These are phyloP conservation scores for Coreius guichenoti DNA, from an alignment of 2,797 vertebrate genomes.

Conservation along the genomic window DNA sequence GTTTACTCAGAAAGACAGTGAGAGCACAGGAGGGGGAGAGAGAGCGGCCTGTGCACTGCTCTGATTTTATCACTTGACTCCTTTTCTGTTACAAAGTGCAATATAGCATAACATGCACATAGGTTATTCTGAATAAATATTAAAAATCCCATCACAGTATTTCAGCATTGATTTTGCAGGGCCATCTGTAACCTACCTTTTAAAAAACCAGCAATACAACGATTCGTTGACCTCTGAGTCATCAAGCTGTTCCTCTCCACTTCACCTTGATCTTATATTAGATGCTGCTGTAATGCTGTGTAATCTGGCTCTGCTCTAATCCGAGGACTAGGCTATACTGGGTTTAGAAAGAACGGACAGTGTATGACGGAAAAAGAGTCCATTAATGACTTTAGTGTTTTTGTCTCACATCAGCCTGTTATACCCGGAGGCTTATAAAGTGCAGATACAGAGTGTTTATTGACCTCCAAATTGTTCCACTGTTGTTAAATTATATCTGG, in stretches of 20 bases:
- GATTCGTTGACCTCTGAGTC: not conserved
- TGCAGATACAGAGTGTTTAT: not conserved
- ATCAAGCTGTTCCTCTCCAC: slow-evolving; percentile 2
- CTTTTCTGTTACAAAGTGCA: not conserved
- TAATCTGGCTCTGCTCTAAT: slow-evolving; percentile 54
- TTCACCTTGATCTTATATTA: slow-evolving; percentile 44
- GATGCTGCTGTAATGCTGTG: slow-evolving; percentile 38
- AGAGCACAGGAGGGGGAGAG: slow-evolving; percentile 12
- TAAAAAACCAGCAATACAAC: not conserved
- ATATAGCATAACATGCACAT: not conserved
- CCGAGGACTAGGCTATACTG: slow-evolving; percentile 1
- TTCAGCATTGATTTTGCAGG: not conserved
- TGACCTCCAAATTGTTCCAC: not conserved
- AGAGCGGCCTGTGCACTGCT: not conserved
- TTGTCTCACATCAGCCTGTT: not conserved
- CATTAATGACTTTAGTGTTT: not conserved
- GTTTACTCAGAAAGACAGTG: slow-evolving; percentile 31
- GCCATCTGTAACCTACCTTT: not conserved
- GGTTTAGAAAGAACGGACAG: not conserved
- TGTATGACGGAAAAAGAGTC: not conserved
- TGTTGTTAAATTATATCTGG: not conserved
- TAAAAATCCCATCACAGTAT: not conserved
- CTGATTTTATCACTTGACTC: not conserved
- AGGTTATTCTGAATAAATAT: not conserved
- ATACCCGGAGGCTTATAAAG: not conserved